phyloP scores from a whole-genome alignment of 1,140 invertebrate species.

The Teleopsis dalmanni region DNA sequence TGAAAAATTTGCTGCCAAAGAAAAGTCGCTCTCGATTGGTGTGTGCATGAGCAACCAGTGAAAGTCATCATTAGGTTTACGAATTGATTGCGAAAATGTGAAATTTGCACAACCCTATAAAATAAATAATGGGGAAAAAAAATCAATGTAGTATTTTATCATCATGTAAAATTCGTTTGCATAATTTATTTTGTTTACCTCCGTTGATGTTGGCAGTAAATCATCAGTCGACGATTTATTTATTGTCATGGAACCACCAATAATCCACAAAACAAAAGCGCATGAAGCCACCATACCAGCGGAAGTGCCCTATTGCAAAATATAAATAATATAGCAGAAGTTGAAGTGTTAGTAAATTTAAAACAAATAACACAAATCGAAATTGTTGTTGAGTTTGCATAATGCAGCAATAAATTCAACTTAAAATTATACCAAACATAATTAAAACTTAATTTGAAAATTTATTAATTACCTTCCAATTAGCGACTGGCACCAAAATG shows the following conservation, averaged over 20 bases:
- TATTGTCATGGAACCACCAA: conserved; percentile 53
- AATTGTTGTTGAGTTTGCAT: not conserved
- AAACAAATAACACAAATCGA: not conserved
- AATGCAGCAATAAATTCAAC: not conserved
- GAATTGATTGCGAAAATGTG: conserved; percentile 50
- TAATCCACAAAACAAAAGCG: conserved; percentile 57
- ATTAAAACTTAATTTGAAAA: not conserved
- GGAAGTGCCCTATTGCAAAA: conserved; percentile 50
- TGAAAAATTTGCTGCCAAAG: no score
- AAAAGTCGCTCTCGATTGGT: no score
- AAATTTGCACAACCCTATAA: conserved; percentile 54
- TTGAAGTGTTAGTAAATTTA: not conserved
- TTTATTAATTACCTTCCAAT: conserved; percentile 53
- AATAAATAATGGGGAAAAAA: not conserved
- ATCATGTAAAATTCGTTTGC: not conserved
- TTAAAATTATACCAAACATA: not conserved
- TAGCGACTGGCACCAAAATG: conserved; percentile 64
- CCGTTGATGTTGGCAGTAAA: conserved; percentile 51
- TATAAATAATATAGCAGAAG: not conserved
- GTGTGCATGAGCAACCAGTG: conserved; percentile 30
- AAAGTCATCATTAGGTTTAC: conserved; percentile 26
- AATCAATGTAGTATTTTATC: not conserved
- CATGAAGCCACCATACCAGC: conserved; percentile 60
- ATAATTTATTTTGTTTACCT: conserved; percentile 24
- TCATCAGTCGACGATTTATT: conserved; percentile 31